Evolutionary conservation across 2,888 invertebrate species (phyloP).

Genomic region (Aphodius sticticus): DNA sequence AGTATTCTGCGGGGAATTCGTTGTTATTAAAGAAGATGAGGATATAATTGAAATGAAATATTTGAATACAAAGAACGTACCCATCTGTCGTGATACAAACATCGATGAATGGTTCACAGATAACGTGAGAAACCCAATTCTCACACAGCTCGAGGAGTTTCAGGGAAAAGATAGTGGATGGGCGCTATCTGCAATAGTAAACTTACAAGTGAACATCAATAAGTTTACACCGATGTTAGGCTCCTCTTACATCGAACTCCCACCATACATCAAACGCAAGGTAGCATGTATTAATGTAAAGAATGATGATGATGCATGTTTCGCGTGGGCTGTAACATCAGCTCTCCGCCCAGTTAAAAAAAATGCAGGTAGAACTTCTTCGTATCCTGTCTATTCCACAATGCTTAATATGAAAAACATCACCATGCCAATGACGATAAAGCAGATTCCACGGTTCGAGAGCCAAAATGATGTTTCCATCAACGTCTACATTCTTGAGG

Average conservation of each 20-base stretch:
- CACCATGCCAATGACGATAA: conserved; percentile 29
- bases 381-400: background rate
- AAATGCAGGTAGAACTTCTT: background rate
- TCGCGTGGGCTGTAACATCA: background rate
- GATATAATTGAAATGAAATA: too few relatives aligned
- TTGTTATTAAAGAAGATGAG: too few relatives aligned
- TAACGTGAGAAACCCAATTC: background rate
- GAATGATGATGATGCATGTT: background rate
- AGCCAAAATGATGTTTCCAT: conserved; percentile 33
- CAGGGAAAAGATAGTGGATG: background rate
- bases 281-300: too few relatives aligned
- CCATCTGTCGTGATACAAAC: too few relatives aligned
- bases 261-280: background rate
- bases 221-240: background rate
- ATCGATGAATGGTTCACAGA: too few relatives aligned
- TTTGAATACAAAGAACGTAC: too few relatives aligned
- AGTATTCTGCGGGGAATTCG: too few relatives aligned
- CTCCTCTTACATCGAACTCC: background rate
- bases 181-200: conserved; percentile 8
- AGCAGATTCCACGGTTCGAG: conserved; percentile 37
- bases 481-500: too few relatives aligned
- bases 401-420: conserved; percentile 6
- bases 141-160: conserved; percentile 6
- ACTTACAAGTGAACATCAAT: conserved; percentile 1
- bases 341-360: background rate